phyloP scores from a whole-genome alignment of 2,113 vertebrate genomes.

The Thamnophis sirtalis region DNA sequence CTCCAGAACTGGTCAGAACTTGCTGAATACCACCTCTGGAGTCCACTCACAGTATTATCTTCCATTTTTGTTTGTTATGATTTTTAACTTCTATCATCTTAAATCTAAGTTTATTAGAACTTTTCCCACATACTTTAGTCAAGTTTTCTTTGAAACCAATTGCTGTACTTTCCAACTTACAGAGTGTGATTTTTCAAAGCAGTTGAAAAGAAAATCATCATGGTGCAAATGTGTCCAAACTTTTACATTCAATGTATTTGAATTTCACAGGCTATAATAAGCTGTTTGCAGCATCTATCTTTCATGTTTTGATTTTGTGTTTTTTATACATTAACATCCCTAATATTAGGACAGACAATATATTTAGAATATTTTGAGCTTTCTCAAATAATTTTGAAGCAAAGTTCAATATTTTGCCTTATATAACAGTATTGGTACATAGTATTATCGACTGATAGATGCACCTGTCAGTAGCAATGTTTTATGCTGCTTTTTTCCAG shows the following conservation, averaged over 20 bases:
- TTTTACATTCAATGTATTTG: not conserved
- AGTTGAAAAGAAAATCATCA: not conserved
- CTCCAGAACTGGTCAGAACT: no score
- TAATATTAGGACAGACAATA: not conserved
- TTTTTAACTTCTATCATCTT: not conserved
- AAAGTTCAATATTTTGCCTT: not conserved
- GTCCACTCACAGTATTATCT: not conserved
- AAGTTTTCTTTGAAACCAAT: not conserved
- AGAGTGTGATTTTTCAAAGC: not conserved
- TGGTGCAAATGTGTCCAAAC: not conserved
- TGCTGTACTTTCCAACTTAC: not conserved
- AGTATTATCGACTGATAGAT: not conserved
- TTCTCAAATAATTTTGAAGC: not conserved
- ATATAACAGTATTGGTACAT: not conserved
- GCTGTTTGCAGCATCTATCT: not conserved
- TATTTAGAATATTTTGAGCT: not conserved
- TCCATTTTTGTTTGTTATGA: not conserved
- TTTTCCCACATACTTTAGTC: not conserved
- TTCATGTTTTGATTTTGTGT: not conserved
- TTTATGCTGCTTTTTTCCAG: not conserved
- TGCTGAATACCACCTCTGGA: no score
- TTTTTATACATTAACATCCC: not conserved
- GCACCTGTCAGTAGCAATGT: not conserved
- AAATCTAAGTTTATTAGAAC: not conserved
- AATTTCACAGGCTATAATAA: not conserved